Base-by-base conservation (phyloP, 2,797 vertebrate genomes). In the Anabas testudineus region DNA sequence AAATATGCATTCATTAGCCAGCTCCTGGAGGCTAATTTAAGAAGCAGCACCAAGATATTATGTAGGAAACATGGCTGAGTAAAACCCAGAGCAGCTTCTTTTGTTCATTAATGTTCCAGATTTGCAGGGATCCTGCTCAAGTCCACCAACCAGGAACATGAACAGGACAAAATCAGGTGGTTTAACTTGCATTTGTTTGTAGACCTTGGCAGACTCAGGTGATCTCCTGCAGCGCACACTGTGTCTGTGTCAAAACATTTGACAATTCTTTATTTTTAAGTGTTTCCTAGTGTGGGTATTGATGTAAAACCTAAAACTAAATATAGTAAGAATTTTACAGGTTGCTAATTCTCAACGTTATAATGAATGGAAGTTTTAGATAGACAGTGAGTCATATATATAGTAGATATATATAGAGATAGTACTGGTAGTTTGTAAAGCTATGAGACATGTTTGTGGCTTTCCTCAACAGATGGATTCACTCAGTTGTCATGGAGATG, bases 11-110 rank as follows among this genome's bases (percentile, higher is more conserved):
- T 69, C 43, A 48, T 69, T 30, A 62, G 46, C 18, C 22, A 8
- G 19, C 47, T 63, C 32, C 30, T 52, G 21, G n/a, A 46, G 26
- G 51, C 24, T 65, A 34, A 51, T 79, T 54, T 32, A 55, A 68
- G 49, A 63, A 70, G 51, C 59, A 63, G 30, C 21, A 22, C 7
- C 32, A 54, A 48, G 5, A 53, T 30, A 32, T 63, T 67, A 30
- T 47, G 34, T 24, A 63, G 64, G 67, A 41, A 63, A 49, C n/a
- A 53, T 67, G 47, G 18, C 34, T 54, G 45, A 74, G 34, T 36
- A 21, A 71, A 66, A 61, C 34, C 10, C 10, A 10, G 22, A 43
- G 55, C 22, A 16, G 48, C 54, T 68, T 7, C 34, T 67, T 69
- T 62, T 56, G 64, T 68, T 43, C 49, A 4, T 34, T 32, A 14